Evolutionary conservation across 2,797 vertebrate genomes (phyloP), one percentile per base, ranked within the genome.

Genomic region (Semaprochilodus insignis): DNA sequence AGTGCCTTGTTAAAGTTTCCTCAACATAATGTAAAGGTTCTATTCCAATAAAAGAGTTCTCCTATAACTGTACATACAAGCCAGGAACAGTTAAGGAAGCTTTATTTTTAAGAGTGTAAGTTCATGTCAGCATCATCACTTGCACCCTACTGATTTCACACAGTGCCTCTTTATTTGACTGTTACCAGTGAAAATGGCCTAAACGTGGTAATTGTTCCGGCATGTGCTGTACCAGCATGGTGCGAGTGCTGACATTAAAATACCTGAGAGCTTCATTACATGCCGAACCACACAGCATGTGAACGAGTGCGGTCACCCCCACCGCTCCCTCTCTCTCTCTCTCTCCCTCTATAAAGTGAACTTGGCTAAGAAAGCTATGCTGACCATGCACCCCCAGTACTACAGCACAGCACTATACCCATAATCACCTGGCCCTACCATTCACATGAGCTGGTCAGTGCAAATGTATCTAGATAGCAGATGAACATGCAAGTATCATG

Each of bases 241-340:
- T 59, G 48, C 6, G 48, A 65, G 63, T 72, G 71, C 62, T 82
- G 52, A 80, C 62, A 74, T 65, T 44, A 17, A 80, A 63, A 84
- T 84, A 84, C 77, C 77, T 69, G 62, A 78, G 52, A 76, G 76
- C 77, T 40, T 34, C 31, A 75, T 66, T 76, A 83, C 79, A 73
- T 10, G 66, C 52, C 15, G n/a, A 80, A 86, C 67, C 69, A 34
- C 82, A 83, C 5, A 8, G 51, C 34, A 59, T 73, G 74, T 17
- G 34, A 73, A 81, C n/a, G 14, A 72, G 36, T 75, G 73, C 70
- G 72, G 25, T 27, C 31, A 10, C 62, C 51, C 66, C 17, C 21
- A n/a, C 48, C 15, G 17, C 19, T 19, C 31, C 21, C 34, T 19
- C 27, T 8, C 6, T 34, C 27, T 65, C 62, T 31, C 27, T 25